phyloP scores from a whole-genome alignment of 2,888 invertebrate genomes.

The Chymomyza amoena region DNA sequence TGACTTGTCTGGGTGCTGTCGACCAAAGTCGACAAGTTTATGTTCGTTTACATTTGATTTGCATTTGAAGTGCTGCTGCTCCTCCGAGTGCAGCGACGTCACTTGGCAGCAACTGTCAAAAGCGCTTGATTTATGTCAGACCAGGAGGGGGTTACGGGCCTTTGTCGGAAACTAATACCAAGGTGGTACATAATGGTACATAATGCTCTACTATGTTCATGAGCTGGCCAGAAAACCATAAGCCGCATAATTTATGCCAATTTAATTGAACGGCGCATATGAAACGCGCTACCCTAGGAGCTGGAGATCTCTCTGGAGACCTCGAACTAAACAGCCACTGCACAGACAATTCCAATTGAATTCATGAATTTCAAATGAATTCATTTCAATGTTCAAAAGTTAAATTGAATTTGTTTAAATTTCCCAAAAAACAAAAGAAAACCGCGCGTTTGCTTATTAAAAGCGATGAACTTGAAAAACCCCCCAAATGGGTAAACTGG shows the following conservation, averaged over 20 bases:
- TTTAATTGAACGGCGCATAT: constrained; percentile 60
- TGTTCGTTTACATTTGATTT: constrained; percentile 53
- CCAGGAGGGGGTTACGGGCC: neutral
- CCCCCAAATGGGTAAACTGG: constrained; percentile 37
- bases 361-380: constrained; percentile 65
- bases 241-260: constrained; percentile 70
- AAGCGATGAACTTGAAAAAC: constrained; percentile 25
- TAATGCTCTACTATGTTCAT: constrained; percentile 12
- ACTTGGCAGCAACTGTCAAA: constrained; percentile 49
- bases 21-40: constrained; percentile 43
- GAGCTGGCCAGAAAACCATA: constrained; percentile 26
- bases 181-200: neutral
- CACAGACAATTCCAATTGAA: constrained; percentile 58
- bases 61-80: constrained; percentile 50
- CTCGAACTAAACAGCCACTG: constrained; percentile 4
- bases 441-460: constrained; percentile 50
- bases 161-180: neutral
- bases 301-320: constrained; percentile 21
- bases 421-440: neutral
- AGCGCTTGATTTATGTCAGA: constrained; percentile 53
- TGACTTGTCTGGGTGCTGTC: constrained; percentile 2
- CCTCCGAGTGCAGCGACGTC: constrained; percentile 12
- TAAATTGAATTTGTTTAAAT: constrained; percentile 56
- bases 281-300: constrained; percentile 21
- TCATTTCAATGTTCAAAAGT: constrained; percentile 46